phyloP scores from a whole-genome alignment of 2,888 invertebrate species.

The Liopterus haemorrhoidalis region DNA sequence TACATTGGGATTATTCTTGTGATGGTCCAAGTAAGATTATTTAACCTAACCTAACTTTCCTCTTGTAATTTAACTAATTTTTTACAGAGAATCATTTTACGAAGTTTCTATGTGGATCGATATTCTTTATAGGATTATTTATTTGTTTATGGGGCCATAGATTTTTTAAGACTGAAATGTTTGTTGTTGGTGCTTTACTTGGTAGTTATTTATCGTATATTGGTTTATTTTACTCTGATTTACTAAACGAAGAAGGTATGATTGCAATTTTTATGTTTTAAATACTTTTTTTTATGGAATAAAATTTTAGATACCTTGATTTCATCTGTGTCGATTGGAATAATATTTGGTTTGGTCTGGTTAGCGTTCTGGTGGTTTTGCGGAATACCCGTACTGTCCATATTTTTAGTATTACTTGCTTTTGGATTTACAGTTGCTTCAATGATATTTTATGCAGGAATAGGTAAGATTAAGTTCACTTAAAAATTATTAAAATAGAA shows the following conservation, averaged over 20 bases:
- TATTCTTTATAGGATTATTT: conserved; percentile 57
- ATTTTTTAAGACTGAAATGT: conserved; percentile 58
- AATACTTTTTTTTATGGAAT: conserved; percentile 2
- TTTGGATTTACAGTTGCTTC: conserved; percentile 59
- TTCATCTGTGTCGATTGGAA: conserved; percentile 51
- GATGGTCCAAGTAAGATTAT: conserved; percentile 49
- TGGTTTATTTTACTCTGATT: conserved; percentile 37
- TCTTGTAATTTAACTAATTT: no score
- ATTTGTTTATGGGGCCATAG: conserved; percentile 59
- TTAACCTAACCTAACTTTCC: conserved; percentile 21
- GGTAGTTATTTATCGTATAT: conserved; percentile 55
- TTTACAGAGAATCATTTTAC: conserved; percentile 48
- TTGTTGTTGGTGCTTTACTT: conserved; percentile 54
- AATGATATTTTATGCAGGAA: conserved; percentile 45
- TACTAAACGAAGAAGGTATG: conserved; percentile 27
- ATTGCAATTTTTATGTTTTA: conserved; percentile 6
- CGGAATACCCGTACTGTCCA: conserved; percentile 57
- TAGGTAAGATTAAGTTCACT: conserved; percentile 31
- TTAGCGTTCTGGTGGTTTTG: conserved; percentile 57
- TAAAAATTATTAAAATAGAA: no score
- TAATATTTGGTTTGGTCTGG: conserved; percentile 57
- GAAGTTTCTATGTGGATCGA: conserved; percentile 49
- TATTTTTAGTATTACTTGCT: conserved; percentile 53
- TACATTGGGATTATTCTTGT: conserved; percentile 48
- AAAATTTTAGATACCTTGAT: conserved; percentile 48